A percentile compares a stretch with the other conserved stretches of the same genome.
Evolutionary conservation across 2,888 invertebrate genomes (phyloP).

Genomic region (Drosophila affinis): DNA sequence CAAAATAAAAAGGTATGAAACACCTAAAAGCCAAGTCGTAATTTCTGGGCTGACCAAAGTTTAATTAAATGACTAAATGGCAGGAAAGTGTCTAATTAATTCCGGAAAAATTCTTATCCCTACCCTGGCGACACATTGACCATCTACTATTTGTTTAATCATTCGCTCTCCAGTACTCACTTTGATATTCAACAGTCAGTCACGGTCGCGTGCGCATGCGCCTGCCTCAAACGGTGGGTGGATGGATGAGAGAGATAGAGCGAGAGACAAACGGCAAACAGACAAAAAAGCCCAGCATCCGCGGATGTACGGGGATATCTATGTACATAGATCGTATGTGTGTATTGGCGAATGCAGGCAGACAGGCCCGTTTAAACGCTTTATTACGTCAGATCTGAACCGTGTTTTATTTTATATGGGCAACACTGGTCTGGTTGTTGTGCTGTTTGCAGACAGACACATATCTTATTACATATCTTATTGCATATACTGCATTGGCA

Average conservation of each 20-base stretch:
- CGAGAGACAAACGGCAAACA: neutral
- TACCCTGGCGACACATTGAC: neutral
- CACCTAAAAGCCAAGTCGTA: neutral
- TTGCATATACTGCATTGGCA: neutral
- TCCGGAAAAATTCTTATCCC: neutral
- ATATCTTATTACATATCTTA: neutral
- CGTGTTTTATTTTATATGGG: neutral
- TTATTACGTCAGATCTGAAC: neutral
- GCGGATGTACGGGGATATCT: conserved; percentile 3
- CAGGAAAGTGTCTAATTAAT: neutral
- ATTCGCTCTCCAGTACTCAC: neutral
- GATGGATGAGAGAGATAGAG: neutral
- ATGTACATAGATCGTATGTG: neutral
- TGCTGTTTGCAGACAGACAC: neutral
- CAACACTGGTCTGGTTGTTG: neutral
- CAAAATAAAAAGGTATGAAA: neutral
- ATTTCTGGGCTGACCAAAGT: neutral
- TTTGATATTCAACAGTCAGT: neutral
- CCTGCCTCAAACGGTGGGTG: neutral
- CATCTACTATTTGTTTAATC: neutral
- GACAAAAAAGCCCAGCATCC: neutral
- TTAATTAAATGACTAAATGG: neutral
- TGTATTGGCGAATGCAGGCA: neutral
- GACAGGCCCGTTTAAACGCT: neutral
- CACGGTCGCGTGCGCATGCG: conserved; percentile 1